These are phyloP conservation scores for Aplochiton taeniatus DNA, from an alignment of 2,797 vertebrate genomes.

Conservation along the genomic window DNA sequence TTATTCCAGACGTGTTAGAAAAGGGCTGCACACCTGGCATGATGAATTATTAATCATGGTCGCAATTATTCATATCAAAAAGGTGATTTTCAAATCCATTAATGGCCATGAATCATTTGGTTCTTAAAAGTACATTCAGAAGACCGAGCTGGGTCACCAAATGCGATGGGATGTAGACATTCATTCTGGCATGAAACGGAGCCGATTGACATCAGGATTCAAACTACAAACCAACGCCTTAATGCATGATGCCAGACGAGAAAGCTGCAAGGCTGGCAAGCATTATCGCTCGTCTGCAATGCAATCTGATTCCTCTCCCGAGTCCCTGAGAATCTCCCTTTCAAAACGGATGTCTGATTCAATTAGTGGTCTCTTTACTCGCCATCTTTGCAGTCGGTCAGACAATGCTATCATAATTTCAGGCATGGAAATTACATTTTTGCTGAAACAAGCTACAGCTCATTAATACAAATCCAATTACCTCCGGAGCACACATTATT, in stretches of 20 bases:
- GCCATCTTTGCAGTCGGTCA: background rate
- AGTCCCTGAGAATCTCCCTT: background rate
- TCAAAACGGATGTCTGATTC: background rate
- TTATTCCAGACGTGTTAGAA: background rate
- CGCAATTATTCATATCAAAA: background rate
- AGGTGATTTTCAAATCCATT: no score
- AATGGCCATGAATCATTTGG: no score
- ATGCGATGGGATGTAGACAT: no score
- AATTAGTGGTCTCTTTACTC: slow-evolving; percentile 2
- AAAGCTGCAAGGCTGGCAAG: background rate
- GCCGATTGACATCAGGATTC: no score
- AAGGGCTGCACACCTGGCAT: background rate
- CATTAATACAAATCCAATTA: background rate
- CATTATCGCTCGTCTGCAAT: background rate
- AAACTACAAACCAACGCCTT: no score
- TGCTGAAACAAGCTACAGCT: background rate
- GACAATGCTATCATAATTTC: slow-evolving; percentile 5
- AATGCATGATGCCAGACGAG: background rate
- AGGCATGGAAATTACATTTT: slow-evolving; percentile 7
- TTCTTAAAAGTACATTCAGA: no score
- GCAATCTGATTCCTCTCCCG: slow-evolving; percentile 3
- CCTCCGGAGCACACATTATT: background rate
- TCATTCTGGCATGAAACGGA: no score
- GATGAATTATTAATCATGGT: slow-evolving; percentile 1
- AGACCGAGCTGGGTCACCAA: no score